A percentile compares a stretch with the other conserved stretches of the same genome.
These are phyloP conservation scores for Megalurothrips usitatus DNA, from an alignment of 2,888 invertebrate species.

Conservation along the genomic window DNA sequence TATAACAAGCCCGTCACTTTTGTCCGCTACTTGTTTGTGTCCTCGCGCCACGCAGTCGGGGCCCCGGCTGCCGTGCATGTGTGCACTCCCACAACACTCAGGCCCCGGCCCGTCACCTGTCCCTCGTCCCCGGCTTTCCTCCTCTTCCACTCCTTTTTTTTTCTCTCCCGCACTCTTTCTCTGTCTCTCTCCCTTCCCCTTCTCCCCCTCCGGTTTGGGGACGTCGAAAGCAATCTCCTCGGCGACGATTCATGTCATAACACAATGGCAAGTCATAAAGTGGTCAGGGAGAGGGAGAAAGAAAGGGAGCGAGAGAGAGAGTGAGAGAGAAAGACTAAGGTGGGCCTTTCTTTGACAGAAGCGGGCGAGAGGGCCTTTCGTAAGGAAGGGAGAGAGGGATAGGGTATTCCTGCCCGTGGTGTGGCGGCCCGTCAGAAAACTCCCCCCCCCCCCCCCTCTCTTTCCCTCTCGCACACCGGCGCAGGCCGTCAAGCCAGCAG, in stretches of 20 bases:
- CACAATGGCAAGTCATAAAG: not conserved
- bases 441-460: not conserved
- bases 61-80: not conserved
- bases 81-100: too few relatives aligned
- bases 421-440: too few relatives aligned
- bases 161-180: not conserved
- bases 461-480: not conserved
- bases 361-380: too few relatives aligned
- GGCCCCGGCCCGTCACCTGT: too few relatives aligned
- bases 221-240: not conserved
- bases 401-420: too few relatives aligned
- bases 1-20: too few relatives aligned
- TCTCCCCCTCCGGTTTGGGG: not conserved
- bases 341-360: too few relatives aligned
- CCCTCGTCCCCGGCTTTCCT: not conserved
- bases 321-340: not conserved
- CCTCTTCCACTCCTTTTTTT: not conserved
- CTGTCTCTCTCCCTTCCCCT: not conserved
- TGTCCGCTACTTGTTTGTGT: too few relatives aligned
- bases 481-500: not conserved
- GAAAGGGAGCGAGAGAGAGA: conserved; percentile 1
- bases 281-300: not conserved
- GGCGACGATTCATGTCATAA: not conserved
- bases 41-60: too few relatives aligned
- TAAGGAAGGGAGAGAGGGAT: not conserved